A percentile compares a stretch with the other conserved stretches of the same genome.
Evolutionary conservation across 1,140 invertebrate genomes (phyloP).

Genomic region (Drosophila navojoa): DNA sequence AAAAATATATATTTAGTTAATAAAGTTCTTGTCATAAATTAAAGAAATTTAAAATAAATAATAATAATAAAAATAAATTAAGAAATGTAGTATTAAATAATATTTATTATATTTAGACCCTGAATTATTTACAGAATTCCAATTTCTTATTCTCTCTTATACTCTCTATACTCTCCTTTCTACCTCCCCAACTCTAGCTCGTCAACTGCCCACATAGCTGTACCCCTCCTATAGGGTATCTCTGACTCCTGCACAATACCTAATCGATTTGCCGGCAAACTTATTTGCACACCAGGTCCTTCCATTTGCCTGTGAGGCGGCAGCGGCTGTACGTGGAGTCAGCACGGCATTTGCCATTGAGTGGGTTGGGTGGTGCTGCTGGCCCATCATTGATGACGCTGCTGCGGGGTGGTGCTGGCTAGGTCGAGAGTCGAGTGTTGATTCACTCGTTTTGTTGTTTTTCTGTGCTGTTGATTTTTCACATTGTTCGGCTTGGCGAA

Average conservation of each 20-base stretch:
- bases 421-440: conserved; percentile 19
- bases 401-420: background rate
- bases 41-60: too few relatives aligned
- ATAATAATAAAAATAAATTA: too few relatives aligned
- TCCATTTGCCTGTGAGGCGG: conserved; percentile 28
- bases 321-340: conserved; percentile 10
- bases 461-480: conserved; percentile 38
- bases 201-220: background rate
- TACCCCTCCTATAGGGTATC: conserved; percentile 2
- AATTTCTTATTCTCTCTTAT: too few relatives aligned
- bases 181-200: too few relatives aligned
- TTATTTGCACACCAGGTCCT: conserved; percentile 37
- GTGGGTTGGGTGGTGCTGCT: conserved; percentile 17
- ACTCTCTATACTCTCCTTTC: too few relatives aligned
- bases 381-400: conserved; percentile 1
- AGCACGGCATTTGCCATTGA: conserved; percentile 12
- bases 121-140: too few relatives aligned
- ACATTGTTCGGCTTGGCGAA: conserved; percentile 50
- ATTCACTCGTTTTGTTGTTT: conserved; percentile 32
- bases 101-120: too few relatives aligned
- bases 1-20: too few relatives aligned
- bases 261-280: background rate
- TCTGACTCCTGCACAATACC: background rate
- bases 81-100: too few relatives aligned
- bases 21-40: too few relatives aligned